Percentiles rank a stretch among this genome's conserved stretches.
Evolutionary conservation across 2,888 invertebrate genomes (phyloP).

Genomic region (Teinopalpus imperialis): DNA sequence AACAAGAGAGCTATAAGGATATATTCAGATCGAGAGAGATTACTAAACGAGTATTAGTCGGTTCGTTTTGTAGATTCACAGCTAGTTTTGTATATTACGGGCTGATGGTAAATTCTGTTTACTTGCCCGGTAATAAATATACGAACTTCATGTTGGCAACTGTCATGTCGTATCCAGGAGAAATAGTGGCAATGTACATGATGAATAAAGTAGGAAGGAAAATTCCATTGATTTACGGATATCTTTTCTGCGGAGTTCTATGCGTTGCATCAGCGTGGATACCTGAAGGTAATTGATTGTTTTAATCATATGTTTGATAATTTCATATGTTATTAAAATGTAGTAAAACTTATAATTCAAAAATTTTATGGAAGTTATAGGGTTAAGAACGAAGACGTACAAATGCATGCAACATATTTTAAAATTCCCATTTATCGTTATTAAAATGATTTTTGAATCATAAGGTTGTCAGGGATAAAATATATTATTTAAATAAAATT

Average conservation of each 20-base stretch:
- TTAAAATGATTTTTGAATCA: too few species aligned
- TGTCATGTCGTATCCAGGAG: constrained; percentile 67
- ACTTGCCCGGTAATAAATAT: constrained; percentile 63
- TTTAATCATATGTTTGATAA: too few species aligned
- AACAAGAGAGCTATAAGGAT: constrained; percentile 46
- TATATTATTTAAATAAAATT: too few species aligned
- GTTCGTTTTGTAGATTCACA: constrained; percentile 50
- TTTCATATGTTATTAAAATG: too few species aligned
- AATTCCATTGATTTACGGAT: constrained; percentile 53
- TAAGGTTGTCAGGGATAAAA: too few species aligned
- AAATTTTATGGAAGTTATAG: too few species aligned
- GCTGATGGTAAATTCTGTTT: constrained; percentile 61
- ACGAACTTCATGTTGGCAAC: constrained; percentile 60
- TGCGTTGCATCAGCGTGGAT: constrained; percentile 51
- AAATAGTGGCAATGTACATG: constrained; percentile 52
- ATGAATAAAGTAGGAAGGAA: constrained; percentile 66
- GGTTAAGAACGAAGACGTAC: too few species aligned
- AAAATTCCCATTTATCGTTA: too few species aligned
- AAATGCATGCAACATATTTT: too few species aligned
- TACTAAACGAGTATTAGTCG: constrained; percentile 48
- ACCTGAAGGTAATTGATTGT: constrained; percentile 51
- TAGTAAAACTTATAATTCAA: too few species aligned
- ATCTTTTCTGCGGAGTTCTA: constrained; percentile 46
- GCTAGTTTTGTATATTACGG: constrained; percentile 65
- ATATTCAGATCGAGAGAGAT: constrained; percentile 55